phyloP scores from a whole-genome alignment of 2,113 vertebrate species.

The Ceuthmochares aereus region DNA sequence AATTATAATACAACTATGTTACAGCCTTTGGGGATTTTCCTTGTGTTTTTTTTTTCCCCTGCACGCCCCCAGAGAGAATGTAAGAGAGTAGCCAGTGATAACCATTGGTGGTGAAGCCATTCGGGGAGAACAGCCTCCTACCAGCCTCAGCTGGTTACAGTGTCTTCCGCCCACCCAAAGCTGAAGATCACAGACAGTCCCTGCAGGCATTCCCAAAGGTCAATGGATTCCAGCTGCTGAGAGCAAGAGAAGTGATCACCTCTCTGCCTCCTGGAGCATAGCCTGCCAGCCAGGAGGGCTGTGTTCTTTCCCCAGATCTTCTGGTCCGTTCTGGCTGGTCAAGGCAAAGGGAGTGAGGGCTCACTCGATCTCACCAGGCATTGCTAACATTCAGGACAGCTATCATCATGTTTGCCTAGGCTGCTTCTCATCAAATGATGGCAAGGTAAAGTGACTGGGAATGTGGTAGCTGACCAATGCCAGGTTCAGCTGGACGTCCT shows the following conservation, averaged over 20 bases:
- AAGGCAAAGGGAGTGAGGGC: not conserved
- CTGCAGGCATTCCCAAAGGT: not conserved
- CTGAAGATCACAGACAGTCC: not conserved
- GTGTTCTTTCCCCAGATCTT: not conserved
- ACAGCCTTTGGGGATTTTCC: not conserved
- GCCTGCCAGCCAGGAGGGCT: not conserved
- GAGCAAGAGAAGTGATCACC: not conserved
- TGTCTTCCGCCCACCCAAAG: not conserved
- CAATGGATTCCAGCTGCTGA: not conserved
- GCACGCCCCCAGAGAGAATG: fast-evolving
- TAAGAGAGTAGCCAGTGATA: not conserved
- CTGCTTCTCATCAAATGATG: not conserved
- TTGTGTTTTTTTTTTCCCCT: not conserved
- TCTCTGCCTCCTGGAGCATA: not conserved
- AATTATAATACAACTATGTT: not conserved
- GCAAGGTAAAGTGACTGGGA: not conserved
- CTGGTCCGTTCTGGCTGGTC: not conserved
- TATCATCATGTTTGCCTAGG: not conserved
- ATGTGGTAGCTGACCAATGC: not conserved
- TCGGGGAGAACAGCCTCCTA: not conserved
- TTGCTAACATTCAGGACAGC: not conserved
- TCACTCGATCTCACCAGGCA: not conserved
- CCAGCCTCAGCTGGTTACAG: not conserved
- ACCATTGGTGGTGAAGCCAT: not conserved
- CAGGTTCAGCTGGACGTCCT: not conserved